A percentile compares a stretch with the other conserved stretches of the same genome.
phyloP scores from a whole-genome alignment of 2,888 invertebrate species.

The Allacma fusca region DNA sequence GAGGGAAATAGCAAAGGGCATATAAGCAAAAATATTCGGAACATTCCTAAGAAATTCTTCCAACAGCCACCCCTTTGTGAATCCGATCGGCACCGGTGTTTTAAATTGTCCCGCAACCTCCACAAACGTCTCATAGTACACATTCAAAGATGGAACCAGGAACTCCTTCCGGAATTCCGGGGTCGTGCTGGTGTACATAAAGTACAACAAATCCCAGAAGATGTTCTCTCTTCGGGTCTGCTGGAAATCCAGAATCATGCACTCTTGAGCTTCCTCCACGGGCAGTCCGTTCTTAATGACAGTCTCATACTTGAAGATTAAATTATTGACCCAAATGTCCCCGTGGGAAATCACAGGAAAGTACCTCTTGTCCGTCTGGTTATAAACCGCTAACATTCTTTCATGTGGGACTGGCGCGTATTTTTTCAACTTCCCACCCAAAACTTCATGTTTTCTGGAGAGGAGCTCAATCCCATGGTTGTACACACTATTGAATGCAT shows the following conservation, averaged over 20 bases:
- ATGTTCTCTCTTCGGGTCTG: constrained; percentile 50
- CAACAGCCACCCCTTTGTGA: constrained; percentile 45
- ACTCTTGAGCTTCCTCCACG: constrained; percentile 23
- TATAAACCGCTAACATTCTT: neutral
- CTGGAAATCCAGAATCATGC: constrained; percentile 58
- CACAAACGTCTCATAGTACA: constrained; percentile 45
- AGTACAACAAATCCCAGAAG: constrained; percentile 54
- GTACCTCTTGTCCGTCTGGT: constrained; percentile 40
- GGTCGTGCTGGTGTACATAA: constrained; percentile 52
- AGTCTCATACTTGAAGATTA: constrained; percentile 32
- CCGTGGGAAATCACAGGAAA: constrained; percentile 53
- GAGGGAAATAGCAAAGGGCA: constrained; percentile 50
- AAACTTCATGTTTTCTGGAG: neutral
- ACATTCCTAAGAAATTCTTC: constrained; percentile 47
- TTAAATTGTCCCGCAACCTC: neutral
- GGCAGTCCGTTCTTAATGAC: neutral
- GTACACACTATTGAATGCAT: neutral
- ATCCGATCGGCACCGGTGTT: constrained; percentile 23
- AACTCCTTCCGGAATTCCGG: constrained; percentile 49
- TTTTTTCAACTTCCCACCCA: constrained; percentile 38
- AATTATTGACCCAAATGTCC: constrained; percentile 49
- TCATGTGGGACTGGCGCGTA: neutral
- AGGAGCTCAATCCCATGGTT: neutral
- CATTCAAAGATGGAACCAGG: constrained; percentile 42
- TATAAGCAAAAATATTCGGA: constrained; percentile 44